Percentiles rank a stretch among this genome's conserved stretches.
Evolutionary conservation across 2,888 invertebrate genomes (phyloP).

Genomic region (Torymus auratus): DNA sequence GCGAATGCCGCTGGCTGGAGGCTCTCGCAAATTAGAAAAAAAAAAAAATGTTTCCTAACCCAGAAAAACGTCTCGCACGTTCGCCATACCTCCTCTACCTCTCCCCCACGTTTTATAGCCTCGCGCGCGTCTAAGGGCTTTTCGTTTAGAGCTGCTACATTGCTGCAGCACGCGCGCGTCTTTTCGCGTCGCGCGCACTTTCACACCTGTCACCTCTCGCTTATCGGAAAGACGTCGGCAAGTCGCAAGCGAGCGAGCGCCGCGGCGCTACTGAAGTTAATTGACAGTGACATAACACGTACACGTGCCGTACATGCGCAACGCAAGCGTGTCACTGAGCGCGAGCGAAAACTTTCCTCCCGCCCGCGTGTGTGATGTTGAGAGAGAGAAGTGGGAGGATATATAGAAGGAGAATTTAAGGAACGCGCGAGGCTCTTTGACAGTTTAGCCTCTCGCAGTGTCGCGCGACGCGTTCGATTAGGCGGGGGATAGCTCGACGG

Average conservation of each 20-base stretch:
- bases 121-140: too few species aligned
- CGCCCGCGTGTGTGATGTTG: too few species aligned
- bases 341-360: conserved; percentile 39
- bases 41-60: too few species aligned
- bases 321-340: conserved; percentile 35
- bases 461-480: not conserved
- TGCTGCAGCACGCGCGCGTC: not conserved
- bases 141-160: too few species aligned
- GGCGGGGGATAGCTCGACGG: too few species aligned
- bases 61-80: too few species aligned
- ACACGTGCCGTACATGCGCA: conserved; percentile 47
- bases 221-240: conserved; percentile 54
- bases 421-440: conserved; percentile 4
- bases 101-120: too few species aligned
- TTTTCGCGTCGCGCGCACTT: conserved; percentile 32
- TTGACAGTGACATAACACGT: conserved; percentile 67
- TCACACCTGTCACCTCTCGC: conserved; percentile 50
- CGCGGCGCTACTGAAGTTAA: conserved; percentile 63
- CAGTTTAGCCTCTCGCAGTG: conserved; percentile 11
- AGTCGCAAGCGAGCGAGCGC: conserved; percentile 44
- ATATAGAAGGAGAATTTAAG: conserved; percentile 14
- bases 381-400: not conserved
- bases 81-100: too few species aligned
- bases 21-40: too few species aligned
- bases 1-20: too few species aligned